Evolutionary conservation across 2,888 invertebrate genomes (phyloP).

Genomic region (Hemaris fuciformis): DNA sequence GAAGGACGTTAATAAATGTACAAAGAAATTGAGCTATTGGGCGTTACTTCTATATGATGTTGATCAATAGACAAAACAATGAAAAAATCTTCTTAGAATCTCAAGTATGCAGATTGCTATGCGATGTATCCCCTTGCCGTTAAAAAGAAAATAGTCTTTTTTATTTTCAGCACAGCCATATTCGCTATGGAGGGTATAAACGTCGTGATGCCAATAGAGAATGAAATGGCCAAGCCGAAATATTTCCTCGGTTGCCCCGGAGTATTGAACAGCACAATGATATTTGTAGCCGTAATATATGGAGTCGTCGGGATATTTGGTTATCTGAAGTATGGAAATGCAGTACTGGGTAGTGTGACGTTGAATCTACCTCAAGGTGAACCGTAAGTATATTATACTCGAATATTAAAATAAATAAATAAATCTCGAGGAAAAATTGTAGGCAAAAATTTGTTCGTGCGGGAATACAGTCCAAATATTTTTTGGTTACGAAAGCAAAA

Average conservation of each 20-base stretch:
- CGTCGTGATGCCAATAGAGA: conserved; percentile 95
- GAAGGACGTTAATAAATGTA: no score
- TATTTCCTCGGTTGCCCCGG: conserved; percentile 91
- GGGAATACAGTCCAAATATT: no score
- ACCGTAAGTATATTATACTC: conserved; percentile 77
- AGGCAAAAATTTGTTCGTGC: no score
- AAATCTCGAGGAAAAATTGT: no score
- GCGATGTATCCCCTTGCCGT: no score
- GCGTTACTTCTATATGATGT: no score
- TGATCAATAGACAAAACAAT: no score
- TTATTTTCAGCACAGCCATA: conserved; percentile 92
- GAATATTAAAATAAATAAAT: neutral
- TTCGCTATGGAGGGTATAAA: conserved; percentile 99
- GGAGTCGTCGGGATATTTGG: conserved; percentile 93
- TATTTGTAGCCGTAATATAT: conserved; percentile 88
- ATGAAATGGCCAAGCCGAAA: conserved; percentile 91
- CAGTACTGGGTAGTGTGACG: conserved; percentile 88
- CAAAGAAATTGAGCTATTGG: no score
- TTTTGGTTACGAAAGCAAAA: no score
- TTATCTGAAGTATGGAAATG: conserved; percentile 90
- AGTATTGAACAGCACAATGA: conserved; percentile 93
- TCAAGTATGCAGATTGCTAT: no score
- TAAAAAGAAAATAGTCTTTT: neutral
- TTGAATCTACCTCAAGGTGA: conserved; percentile 87
- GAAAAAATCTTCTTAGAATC: no score